These are phyloP conservation scores for Butorides virescens DNA, from an alignment of 2,113 vertebrate genomes.

Conservation along the genomic window DNA sequence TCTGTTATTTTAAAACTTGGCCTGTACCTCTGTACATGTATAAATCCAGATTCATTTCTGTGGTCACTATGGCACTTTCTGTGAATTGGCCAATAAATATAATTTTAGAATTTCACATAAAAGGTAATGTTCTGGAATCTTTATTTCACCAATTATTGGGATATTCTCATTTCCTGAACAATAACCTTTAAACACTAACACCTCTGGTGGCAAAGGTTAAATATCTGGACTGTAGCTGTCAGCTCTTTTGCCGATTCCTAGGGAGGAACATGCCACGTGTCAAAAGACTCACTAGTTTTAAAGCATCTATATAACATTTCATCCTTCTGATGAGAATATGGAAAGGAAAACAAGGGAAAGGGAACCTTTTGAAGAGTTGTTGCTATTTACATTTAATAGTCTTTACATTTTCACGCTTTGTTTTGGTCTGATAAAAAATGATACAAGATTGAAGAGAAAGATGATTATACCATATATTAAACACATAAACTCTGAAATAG, in stretches of 20 bases:
- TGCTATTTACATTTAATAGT: background rate
- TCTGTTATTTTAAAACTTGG: constrained; percentile 70
- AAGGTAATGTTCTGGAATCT: constrained; percentile 30
- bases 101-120: constrained; percentile 89
- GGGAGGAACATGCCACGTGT: background rate
- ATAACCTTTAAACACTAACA: background rate
- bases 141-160: constrained; percentile 1
- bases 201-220: background rate
- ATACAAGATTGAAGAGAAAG: background rate
- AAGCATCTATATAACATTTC: background rate
- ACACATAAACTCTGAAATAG: background rate
- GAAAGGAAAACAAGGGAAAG: background rate
- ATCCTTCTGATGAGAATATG: background rate
- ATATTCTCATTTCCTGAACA: background rate
- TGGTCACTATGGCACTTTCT: constrained; percentile 89
- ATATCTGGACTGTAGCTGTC: background rate
- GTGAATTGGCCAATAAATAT: constrained; percentile 96
- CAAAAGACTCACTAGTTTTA: background rate
- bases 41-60: constrained; percentile 78
- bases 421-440: background rate
- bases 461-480: background rate
- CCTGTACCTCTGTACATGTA: constrained; percentile 70
- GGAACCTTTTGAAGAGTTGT: background rate
- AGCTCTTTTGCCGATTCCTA: background rate
- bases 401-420: background rate